Evolutionary conservation across 1,140 invertebrate species (phyloP).

Genomic region (Drosophila trapezifrons): DNA sequence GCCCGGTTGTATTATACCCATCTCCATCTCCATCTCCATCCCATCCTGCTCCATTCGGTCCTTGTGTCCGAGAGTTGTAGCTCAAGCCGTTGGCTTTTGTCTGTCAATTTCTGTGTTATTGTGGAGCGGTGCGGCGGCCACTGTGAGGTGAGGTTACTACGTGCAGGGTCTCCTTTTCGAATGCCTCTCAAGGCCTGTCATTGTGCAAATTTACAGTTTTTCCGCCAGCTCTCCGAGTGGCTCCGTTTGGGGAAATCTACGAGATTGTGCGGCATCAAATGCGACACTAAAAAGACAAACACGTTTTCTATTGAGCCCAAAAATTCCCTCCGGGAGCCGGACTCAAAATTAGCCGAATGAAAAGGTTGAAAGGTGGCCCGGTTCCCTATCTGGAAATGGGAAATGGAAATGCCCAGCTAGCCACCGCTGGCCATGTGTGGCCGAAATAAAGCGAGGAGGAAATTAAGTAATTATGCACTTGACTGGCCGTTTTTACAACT

Average conservation of each 20-base stretch:
- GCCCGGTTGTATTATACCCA: conserved; percentile 27
- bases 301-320: conserved; percentile 59
- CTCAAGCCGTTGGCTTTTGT: conserved; percentile 62
- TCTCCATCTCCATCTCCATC: conserved; percentile 8
- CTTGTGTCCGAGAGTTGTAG: conserved; percentile 47
- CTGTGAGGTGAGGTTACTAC: conserved; percentile 56
- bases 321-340: conserved; percentile 34
- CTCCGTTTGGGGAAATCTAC: conserved; percentile 72
- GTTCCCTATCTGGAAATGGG: conserved; percentile 27
- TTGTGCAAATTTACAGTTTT: conserved; percentile 76
- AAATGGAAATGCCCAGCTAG: conserved; percentile 12
- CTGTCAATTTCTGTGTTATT: conserved; percentile 68
- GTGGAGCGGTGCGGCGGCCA: conserved; percentile 23
- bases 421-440: conserved; percentile 40
- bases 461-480: conserved; percentile 83
- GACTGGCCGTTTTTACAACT: conserved; percentile 69
- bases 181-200: conserved; percentile 64
- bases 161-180: conserved; percentile 62
- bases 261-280: conserved; percentile 72
- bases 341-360: conserved; percentile 62
- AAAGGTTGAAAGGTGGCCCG: conserved; percentile 38
- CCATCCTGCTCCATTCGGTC: conserved; percentile 13
- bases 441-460: conserved; percentile 39
- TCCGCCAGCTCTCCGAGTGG: conserved; percentile 33
- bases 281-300: conserved; percentile 72